Percentiles rank a stretch among this genome's conserved stretches.
Conservation (phyloP, 2,113 vertebrate species). For the Sinocyclocheilus rhinocerous region DNA sequence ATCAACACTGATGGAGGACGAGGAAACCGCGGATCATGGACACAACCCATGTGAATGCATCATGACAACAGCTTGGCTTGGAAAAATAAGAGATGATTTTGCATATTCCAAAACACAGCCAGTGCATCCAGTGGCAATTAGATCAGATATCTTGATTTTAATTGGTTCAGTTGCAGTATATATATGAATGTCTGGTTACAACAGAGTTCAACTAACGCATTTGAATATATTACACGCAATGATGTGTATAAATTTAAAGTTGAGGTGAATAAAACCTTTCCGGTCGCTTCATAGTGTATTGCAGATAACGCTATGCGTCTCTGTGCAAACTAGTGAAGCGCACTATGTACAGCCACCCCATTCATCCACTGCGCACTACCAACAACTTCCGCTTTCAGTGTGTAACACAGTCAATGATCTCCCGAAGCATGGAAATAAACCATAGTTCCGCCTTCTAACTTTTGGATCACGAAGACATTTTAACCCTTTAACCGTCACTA, state of each 20-base stretch:
- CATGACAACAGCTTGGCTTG: neutral
- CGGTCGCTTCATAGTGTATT: neutral
- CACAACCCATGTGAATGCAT: slow-evolving; percentile 4
- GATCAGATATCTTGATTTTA: neutral
- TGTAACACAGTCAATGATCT: slow-evolving; percentile 10
- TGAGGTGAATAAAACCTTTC: neutral
- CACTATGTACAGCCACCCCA: neutral
- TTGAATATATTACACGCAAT: neutral
- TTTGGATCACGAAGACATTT: neutral
- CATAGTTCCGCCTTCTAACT: slow-evolving; percentile 40
- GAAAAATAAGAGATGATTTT: neutral
- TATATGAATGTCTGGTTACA: neutral
- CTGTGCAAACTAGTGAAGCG: neutral
- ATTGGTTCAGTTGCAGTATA: neutral
- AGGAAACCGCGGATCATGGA: neutral
- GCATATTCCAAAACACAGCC: neutral
- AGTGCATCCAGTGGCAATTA: neutral
- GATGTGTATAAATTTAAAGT: neutral
- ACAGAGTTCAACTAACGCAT: neutral
- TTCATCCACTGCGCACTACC: slow-evolving; percentile 55
- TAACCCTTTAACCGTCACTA: neutral
- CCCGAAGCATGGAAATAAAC: neutral
- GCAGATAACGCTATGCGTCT: too few relatives aligned
- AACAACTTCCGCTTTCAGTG: slow-evolving; percentile 69
- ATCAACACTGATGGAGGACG: neutral